phyloP scores from a whole-genome alignment of 2,888 invertebrate genomes.

The Apodemia mormo region DNA sequence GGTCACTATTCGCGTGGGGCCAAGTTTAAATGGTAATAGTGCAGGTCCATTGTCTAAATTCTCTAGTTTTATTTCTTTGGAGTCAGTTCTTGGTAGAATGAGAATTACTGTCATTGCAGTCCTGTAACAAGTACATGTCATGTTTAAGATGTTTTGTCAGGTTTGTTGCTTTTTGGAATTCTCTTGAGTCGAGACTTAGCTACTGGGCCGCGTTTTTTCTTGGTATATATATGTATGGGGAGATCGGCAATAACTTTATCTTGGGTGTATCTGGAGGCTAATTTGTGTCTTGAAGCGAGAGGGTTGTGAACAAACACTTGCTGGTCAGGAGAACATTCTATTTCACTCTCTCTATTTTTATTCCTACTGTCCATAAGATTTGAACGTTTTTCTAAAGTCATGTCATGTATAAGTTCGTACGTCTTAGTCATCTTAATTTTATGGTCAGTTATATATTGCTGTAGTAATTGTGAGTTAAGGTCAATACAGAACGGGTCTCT shows the following conservation, averaged over 20 bases:
- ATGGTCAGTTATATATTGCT: constrained; percentile 28
- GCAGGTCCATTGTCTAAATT: neutral
- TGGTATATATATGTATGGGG: too few species aligned
- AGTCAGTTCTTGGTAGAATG: too few species aligned
- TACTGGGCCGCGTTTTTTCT: constrained; percentile 1
- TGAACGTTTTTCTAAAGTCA: constrained; percentile 17
- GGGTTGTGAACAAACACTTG: constrained; percentile 32
- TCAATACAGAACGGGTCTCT: constrained; percentile 30
- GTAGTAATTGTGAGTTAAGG: constrained; percentile 26
- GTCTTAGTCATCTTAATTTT: constrained; percentile 22
- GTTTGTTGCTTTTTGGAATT: constrained; percentile 25
- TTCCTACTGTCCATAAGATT: constrained; percentile 26
- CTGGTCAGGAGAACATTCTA: constrained; percentile 30
- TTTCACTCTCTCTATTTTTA: constrained; percentile 31
- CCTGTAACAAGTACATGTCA: neutral
- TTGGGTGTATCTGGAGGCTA: neutral
- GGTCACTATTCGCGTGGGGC: neutral
- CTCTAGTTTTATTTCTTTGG: too few species aligned
- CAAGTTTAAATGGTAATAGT: neutral
- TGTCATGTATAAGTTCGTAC: constrained; percentile 23
- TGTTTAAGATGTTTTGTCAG: neutral
- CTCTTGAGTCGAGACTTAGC: constrained; percentile 34
- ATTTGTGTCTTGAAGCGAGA: constrained; percentile 27
- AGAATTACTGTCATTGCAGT: too few species aligned
- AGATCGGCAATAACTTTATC: too few species aligned